These are phyloP conservation scores for Eulemur albifrons DNA, from an alignment of 2,797 vertebrate species.

Conservation along the genomic window DNA sequence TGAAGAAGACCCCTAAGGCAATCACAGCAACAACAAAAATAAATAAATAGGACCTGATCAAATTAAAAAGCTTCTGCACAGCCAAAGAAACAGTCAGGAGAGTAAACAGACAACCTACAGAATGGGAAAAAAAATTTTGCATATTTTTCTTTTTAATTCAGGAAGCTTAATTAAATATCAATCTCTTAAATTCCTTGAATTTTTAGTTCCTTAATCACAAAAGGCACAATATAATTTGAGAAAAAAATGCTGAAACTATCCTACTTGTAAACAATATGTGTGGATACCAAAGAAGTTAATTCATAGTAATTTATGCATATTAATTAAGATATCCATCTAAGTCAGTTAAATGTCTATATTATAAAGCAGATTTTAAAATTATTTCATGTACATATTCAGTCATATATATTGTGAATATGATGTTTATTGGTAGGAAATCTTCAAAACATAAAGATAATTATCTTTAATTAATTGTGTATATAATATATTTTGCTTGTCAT, in stretches of 20 bases:
- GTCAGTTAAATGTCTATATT: not conserved
- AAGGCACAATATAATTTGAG: not conserved
- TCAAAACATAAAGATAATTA: conserved; percentile 5
- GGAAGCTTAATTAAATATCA: conserved; percentile 12
- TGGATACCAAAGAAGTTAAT: not conserved
- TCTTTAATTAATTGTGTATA: not conserved
- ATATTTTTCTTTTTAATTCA: not conserved
- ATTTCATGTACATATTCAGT: not conserved
- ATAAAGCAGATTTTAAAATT: not conserved
- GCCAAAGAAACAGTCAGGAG: too few species aligned
- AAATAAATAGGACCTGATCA: too few species aligned
- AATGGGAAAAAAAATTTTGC: too few species aligned
- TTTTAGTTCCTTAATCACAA: not conserved
- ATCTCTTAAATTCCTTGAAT: not conserved
- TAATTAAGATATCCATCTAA: not conserved
- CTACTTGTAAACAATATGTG: not conserved
- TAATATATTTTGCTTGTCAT: not conserved
- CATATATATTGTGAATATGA: not conserved
- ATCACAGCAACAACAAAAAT: too few species aligned
- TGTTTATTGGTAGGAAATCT: not conserved
- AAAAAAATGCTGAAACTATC: not conserved
- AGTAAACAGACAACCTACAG: too few species aligned
- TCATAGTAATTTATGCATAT: not conserved
- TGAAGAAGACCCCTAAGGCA: too few species aligned
- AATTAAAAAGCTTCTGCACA: too few species aligned